Percentiles rank a stretch among this genome's conserved stretches.
Conservation (phyloP, 2,888 invertebrate species). For the Drosophila birchii region DNA sequence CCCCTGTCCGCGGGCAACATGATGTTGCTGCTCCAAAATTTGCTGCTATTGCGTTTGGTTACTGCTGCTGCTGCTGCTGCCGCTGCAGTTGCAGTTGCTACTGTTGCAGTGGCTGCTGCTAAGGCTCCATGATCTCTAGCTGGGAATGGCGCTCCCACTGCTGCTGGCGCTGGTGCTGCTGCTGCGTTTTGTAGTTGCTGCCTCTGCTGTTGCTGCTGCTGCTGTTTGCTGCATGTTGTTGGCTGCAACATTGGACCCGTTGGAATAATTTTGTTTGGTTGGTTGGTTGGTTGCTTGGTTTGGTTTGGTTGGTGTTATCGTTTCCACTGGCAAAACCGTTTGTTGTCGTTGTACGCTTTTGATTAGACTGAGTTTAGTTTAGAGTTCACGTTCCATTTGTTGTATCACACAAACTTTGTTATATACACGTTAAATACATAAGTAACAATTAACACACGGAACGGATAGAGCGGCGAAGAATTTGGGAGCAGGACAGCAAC, state of each 20-base stretch:
- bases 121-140: conserved; percentile 61
- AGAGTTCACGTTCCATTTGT: conserved; percentile 44
- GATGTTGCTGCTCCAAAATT: conserved; percentile 46
- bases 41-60: conserved; percentile 33
- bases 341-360: conserved; percentile 68
- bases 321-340: conserved; percentile 66
- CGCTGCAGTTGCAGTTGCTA: conserved; percentile 33
- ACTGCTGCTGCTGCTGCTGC: conserved; percentile 46
- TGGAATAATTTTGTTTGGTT: conserved; percentile 56
- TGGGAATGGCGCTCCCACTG: conserved; percentile 33
- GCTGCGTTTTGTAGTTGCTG: conserved; percentile 46
- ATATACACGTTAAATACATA: conserved; percentile 69
- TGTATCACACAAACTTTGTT: conserved; percentile 60
- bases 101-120: conserved; percentile 38
- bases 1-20: conserved; percentile 46
- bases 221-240: conserved; percentile 75
- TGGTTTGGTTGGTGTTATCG: conserved; percentile 32
- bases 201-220: conserved; percentile 59
- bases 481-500: conserved; percentile 22
- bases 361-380: conserved; percentile 58
- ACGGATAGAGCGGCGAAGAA: conserved; percentile 41
- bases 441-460: conserved; percentile 77
- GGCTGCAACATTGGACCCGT: conserved; percentile 81
- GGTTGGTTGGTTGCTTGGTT: conserved; percentile 38
- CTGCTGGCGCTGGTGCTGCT: conserved; percentile 26